Evolutionary conservation across 2,113 vertebrate species (phyloP).

Genomic region (Pleuronectes platessa): DNA sequence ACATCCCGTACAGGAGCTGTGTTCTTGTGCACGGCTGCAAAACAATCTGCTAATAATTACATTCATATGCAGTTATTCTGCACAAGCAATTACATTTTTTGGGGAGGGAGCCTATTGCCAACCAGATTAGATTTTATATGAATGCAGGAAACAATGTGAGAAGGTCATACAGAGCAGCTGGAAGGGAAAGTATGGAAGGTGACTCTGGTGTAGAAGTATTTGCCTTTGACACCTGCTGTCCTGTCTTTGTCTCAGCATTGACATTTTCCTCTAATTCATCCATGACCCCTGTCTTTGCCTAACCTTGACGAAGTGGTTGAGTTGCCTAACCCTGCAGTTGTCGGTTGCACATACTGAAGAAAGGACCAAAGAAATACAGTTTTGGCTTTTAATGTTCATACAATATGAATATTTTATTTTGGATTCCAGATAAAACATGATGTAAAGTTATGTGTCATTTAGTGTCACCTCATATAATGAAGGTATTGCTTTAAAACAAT

Average conservation of each 20-base stretch:
- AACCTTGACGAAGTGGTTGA: slow-evolving; percentile 5
- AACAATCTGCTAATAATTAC: slow-evolving; percentile 17
- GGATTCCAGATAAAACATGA: too few relatives aligned
- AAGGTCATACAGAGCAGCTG: slow-evolving; percentile 30
- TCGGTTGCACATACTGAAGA: not conserved
- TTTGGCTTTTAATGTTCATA: not conserved
- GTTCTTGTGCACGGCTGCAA: slow-evolving; percentile 5
- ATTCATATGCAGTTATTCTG: slow-evolving; percentile 20
- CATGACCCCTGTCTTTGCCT: not conserved
- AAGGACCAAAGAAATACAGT: too few relatives aligned
- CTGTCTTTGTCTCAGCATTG: slow-evolving; percentile 7
- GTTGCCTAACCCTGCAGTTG: not conserved
- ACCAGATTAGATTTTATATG: slow-evolving; percentile 26
- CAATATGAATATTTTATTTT: too few relatives aligned
- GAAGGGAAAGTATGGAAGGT: not conserved
- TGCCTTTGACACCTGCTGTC: not conserved
- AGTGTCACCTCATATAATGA: too few relatives aligned
- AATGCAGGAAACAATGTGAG: slow-evolving; percentile 15
- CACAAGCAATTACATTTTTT: slow-evolving; percentile 14
- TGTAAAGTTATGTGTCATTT: too few relatives aligned
- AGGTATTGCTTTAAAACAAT: not conserved
- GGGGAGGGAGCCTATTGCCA: not conserved
- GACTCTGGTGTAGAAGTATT: slow-evolving; percentile 6
- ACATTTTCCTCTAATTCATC: slow-evolving; percentile 6
- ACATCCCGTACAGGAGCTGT: not conserved